These are phyloP conservation scores for Bovichtus diacanthus DNA, from an alignment of 2,797 vertebrate genomes.

Conservation along the genomic window DNA sequence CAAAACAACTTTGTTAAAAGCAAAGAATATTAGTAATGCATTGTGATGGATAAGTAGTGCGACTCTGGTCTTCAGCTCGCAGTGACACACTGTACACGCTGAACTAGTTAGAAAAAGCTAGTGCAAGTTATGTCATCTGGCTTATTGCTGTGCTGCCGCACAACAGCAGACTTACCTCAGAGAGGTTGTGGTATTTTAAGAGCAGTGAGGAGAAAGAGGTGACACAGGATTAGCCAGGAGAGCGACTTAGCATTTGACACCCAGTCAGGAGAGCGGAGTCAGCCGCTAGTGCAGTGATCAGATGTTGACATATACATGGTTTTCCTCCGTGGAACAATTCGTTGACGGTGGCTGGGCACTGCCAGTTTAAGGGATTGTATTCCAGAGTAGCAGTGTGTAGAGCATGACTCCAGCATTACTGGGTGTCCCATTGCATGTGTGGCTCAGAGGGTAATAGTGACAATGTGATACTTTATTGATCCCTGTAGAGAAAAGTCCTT, in stretches of 20 bases:
- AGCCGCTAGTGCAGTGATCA: constrained; percentile 21
- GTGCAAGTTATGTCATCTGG: constrained; percentile 55
- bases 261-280: constrained; percentile 40
- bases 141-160: constrained; percentile 35
- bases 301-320: constrained; percentile 36
- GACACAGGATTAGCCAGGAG: constrained; percentile 72
- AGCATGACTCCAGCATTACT: constrained; percentile 23
- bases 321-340: constrained; percentile 19
- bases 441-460: constrained; percentile 45
- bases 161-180: constrained; percentile 57
- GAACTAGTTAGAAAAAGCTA: background rate
- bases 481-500: constrained; percentile 35
- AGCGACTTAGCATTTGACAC: constrained; percentile 72
- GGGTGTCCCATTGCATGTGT: constrained; percentile 46
- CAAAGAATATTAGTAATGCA: background rate
- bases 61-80: background rate
- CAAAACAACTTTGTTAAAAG: background rate
- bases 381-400: constrained; percentile 32
- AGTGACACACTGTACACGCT: background rate
- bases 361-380: constrained; percentile 36
- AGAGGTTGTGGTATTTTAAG: constrained; percentile 76
- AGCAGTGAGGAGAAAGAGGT: constrained; percentile 71
- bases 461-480: constrained; percentile 59
- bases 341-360: background rate
- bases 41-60: background rate